phyloP scores from a whole-genome alignment of 2,797 vertebrate species.

The Trachurus trachurus region DNA sequence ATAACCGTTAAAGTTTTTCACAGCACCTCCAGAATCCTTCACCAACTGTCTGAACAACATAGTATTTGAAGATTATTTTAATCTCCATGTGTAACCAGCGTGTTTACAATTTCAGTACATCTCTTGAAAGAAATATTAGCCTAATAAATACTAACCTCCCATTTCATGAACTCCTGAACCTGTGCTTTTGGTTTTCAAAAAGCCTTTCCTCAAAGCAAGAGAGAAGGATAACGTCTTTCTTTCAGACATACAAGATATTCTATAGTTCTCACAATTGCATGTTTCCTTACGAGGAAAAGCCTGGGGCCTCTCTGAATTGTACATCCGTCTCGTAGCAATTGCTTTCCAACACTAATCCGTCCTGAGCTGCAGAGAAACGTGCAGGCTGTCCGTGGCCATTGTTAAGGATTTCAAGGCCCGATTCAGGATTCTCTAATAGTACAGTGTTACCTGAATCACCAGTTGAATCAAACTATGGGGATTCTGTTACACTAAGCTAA shows the following conservation, averaged over 20 bases:
- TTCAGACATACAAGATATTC: slow-evolving; percentile 7
- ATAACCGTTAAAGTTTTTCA: background rate
- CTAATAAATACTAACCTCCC: background rate
- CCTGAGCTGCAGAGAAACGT: slow-evolving; percentile 52
- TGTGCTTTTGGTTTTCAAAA: background rate
- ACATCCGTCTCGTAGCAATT: slow-evolving; percentile 35
- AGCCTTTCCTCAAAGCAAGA: background rate
- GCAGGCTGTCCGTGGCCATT: slow-evolving; percentile 46
- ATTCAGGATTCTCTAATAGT: slow-evolving; percentile 47
- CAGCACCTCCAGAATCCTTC: background rate
- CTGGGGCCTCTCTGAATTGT: slow-evolving; percentile 41
- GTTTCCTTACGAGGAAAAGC: slow-evolving; percentile 22
- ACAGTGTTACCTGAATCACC: slow-evolving; percentile 32
- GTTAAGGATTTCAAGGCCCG: slow-evolving; percentile 52
- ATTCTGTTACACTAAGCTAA: slow-evolving; percentile 57
- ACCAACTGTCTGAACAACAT: background rate
- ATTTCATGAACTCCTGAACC: background rate
- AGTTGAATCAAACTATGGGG: slow-evolving; percentile 34
- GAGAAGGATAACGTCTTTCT: slow-evolving; percentile 3
- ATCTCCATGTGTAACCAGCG: background rate
- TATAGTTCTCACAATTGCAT: slow-evolving; percentile 14
- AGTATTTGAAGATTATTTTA: background rate
- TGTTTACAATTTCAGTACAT: background rate
- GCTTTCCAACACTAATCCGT: slow-evolving; percentile 58
- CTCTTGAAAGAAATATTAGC: background rate